Conservation (phyloP, 1,140 invertebrate species). For the Bombyx mori region ASM3026992v2 NC_085123.1:9858501-9859000, state of each 20-base stretch:
- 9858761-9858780: conserved; percentile 13
- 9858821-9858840: conserved; percentile 4
- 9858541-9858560: too few relatives aligned
- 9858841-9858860: conserved; percentile 1
- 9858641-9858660: conserved; percentile 6
- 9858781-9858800: conserved; percentile 5
- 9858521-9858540: too few relatives aligned
- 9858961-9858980: too few relatives aligned
- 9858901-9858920: too few relatives aligned
- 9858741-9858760: conserved; percentile 16
- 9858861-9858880: not conserved
- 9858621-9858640: conserved; percentile 11
- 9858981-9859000: too few relatives aligned
- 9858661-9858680: conserved; percentile 23
- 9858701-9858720: conserved; percentile 17
- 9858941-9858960: too few relatives aligned
- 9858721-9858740: conserved; percentile 28
- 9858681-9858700: conserved; percentile 36
- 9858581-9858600: not conserved
- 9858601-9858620: conserved; percentile 10
- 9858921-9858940: too few relatives aligned
- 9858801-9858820: conserved; percentile 5
- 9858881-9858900: too few relatives aligned
- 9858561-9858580: too few relatives aligned
- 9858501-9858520: too few relatives aligned